A percentile compares a stretch with the other conserved stretches of the same genome.
These are phyloP conservation scores for Paratrypauchen microcephalus DNA, from an alignment of 2,797 vertebrate species.

Conservation along the genomic window DNA sequence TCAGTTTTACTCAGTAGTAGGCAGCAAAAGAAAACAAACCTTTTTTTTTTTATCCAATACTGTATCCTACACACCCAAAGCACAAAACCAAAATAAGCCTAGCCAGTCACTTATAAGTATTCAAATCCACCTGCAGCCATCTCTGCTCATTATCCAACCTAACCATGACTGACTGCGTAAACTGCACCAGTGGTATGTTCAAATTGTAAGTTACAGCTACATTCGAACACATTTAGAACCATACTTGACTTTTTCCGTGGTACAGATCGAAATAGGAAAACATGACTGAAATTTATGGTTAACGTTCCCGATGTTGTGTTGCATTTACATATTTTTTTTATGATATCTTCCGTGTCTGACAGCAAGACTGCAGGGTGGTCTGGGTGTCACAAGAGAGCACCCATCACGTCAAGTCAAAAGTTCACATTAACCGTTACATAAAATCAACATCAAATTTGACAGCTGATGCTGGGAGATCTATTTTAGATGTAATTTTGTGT, in stretches of 20 bases:
- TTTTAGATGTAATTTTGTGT: slow-evolving; percentile 15
- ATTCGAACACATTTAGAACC: background rate
- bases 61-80: background rate
- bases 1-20: too few species aligned
- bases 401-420: slow-evolving; percentile 31
- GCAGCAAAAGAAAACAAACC: too few species aligned
- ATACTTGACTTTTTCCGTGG: slow-evolving; percentile 32
- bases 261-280: slow-evolving; percentile 28
- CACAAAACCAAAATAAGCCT: background rate
- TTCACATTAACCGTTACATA: slow-evolving; percentile 41
- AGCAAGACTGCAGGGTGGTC: slow-evolving; percentile 36
- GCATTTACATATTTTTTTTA: slow-evolving; percentile 12
- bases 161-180: background rate
- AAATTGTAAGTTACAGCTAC: slow-evolving; percentile 17
- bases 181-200: slow-evolving; percentile 27
- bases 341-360: slow-evolving; percentile 23
- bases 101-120: background rate
- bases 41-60: background rate
- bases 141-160: slow-evolving; percentile 1
- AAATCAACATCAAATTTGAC: slow-evolving; percentile 50
- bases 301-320: slow-evolving; percentile 27
- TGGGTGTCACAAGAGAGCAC: slow-evolving; percentile 31
- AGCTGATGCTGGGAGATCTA: slow-evolving; percentile 31
- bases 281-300: slow-evolving; percentile 33
- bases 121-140: slow-evolving; percentile 1